Percentiles rank a stretch among this genome's conserved stretches.
Evolutionary conservation across 1,140 invertebrate species (phyloP).

Genomic region (Drosophila tropicalis): DNA sequence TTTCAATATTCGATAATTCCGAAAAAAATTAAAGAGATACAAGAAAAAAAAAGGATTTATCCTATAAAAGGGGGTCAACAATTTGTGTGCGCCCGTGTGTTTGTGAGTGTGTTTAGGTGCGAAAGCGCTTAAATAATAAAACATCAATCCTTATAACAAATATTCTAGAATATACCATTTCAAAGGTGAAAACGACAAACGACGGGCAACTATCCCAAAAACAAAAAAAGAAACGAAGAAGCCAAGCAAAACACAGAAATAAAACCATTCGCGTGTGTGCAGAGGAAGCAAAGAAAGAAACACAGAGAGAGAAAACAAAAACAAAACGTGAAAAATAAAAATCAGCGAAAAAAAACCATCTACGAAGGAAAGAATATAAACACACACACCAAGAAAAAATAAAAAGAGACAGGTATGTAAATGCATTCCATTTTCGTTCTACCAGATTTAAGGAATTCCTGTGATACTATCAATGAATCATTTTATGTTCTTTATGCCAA

Average conservation of each 20-base stretch:
- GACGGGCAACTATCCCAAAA: slow-evolving; percentile 37
- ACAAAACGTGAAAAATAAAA: slow-evolving; percentile 40
- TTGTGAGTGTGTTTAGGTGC: slow-evolving; percentile 11
- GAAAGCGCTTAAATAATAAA: slow-evolving; percentile 17
- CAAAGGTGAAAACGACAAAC: slow-evolving; percentile 72
- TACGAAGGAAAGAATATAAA: slow-evolving; percentile 30
- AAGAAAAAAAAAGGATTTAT: background rate
- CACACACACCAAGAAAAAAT: background rate
- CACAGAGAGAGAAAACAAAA: slow-evolving; percentile 38
- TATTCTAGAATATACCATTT: slow-evolving; percentile 69
- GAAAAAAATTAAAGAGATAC: slow-evolving; percentile 19
- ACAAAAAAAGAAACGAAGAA: slow-evolving; percentile 59
- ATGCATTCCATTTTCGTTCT: slow-evolving; percentile 6
- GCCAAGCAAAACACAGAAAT: slow-evolving; percentile 72
- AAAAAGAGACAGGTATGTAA: slow-evolving; percentile 15
- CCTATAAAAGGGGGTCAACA: background rate
- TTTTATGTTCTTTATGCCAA: background rate
- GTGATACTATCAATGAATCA: background rate
- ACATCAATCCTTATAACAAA: slow-evolving; percentile 38
- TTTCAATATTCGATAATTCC: slow-evolving; percentile 24
- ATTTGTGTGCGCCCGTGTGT: background rate
- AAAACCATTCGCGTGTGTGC: slow-evolving; percentile 48
- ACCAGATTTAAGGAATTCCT: slow-evolving; percentile 2
- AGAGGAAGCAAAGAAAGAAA: slow-evolving; percentile 21
- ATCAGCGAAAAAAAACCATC: slow-evolving; percentile 17